phyloP scores from a whole-genome alignment of 2,113 vertebrate species.

The Corythoichthys intestinalis region DNA sequence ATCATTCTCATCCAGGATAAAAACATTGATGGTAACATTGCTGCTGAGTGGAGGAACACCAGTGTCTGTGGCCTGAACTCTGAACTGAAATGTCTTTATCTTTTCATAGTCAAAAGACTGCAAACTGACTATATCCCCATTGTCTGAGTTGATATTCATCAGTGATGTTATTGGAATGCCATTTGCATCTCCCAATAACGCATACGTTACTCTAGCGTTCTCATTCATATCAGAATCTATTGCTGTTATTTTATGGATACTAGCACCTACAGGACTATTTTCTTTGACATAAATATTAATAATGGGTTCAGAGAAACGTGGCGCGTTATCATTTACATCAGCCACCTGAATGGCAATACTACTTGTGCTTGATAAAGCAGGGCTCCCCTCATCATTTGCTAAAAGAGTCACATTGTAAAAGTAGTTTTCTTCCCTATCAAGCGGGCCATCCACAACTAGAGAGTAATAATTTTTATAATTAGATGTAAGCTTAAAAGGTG shows the following conservation, averaged over 20 bases:
- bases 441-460: slow-evolving; percentile 68
- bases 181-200: slow-evolving; percentile 33
- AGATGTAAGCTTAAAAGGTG: slow-evolving; percentile 53
- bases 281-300: slow-evolving; percentile 79
- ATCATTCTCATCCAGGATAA: slow-evolving; percentile 46
- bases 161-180: slow-evolving; percentile 14
- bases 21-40: slow-evolving; percentile 27
- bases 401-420: slow-evolving; percentile 75
- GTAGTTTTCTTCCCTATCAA: slow-evolving; percentile 75
- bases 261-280: slow-evolving; percentile 74
- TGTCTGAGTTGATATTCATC: slow-evolving; percentile 52
- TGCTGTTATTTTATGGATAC: slow-evolving; percentile 72
- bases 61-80: slow-evolving; percentile 42
- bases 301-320: slow-evolving; percentile 65
- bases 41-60: slow-evolving; percentile 39
- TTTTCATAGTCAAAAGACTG: slow-evolving; percentile 53
- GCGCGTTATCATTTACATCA: slow-evolving; percentile 86
- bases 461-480: slow-evolving; percentile 78
- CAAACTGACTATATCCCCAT: slow-evolving; percentile 45
- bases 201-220: slow-evolving; percentile 70
- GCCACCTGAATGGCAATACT: slow-evolving; percentile 72
- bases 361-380: slow-evolving; percentile 68
- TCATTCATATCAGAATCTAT: slow-evolving; percentile 75
- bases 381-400: slow-evolving; percentile 77
- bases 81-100: slow-evolving; percentile 27